Conservation (phyloP, 2,797 vertebrate genomes). For the Scarus forsteni region DNA sequence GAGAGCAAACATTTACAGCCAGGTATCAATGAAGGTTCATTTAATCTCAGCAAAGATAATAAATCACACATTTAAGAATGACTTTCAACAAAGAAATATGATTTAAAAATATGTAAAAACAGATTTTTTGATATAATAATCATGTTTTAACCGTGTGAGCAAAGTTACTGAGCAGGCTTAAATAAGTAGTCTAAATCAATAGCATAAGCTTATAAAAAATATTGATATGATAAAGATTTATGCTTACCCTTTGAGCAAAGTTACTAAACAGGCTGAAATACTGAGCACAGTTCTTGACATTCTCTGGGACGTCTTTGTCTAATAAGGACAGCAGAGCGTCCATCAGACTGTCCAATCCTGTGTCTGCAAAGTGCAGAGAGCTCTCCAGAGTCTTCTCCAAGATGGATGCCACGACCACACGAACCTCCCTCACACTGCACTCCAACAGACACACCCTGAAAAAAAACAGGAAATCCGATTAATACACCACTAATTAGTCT, state of each 20-base stretch:
- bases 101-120: too few relatives aligned
- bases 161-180: too few relatives aligned
- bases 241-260: constrained; percentile 97
- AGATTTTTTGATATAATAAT: too few relatives aligned
- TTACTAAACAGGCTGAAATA: constrained; percentile 98
- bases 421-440: constrained; percentile 94
- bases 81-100: too few relatives aligned
- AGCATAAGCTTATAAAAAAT: too few relatives aligned
- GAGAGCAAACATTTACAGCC: not conserved
- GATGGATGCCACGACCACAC: constrained; percentile 94
- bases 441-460: constrained; percentile 94
- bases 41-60: too few relatives aligned
- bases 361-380: constrained; percentile 93
- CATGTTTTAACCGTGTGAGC: too few relatives aligned
- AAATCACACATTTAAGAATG: too few relatives aligned
- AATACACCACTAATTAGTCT: too few relatives aligned
- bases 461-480: not conserved
- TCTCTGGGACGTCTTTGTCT: constrained; percentile 98
- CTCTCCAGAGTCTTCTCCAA: constrained; percentile 97
- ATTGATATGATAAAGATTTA: too few relatives aligned
- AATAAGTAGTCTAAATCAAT: too few relatives aligned
- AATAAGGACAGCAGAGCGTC: constrained; percentile 93
- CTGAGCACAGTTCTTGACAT: constrained; percentile 98
- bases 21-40: too few relatives aligned
- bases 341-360: constrained; percentile 89